Evolutionary conservation across 2,888 invertebrate species (phyloP).

Genomic region (Drosophila anomalata): DNA sequence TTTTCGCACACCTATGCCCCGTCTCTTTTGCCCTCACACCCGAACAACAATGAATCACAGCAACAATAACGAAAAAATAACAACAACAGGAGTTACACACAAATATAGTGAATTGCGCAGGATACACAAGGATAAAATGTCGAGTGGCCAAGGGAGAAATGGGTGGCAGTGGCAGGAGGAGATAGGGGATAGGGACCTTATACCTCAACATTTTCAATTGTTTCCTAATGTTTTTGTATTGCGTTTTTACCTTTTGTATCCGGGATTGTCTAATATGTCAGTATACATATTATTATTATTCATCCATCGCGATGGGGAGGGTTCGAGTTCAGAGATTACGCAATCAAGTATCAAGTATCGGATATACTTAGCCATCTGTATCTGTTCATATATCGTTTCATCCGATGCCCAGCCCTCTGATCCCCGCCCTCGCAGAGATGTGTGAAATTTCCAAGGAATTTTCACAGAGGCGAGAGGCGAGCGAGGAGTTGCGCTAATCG

Average conservation of each 20-base stretch:
- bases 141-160: constrained; percentile 24
- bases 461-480: constrained; percentile 49
- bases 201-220: constrained; percentile 76
- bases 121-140: constrained; percentile 54
- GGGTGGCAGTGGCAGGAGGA: neutral
- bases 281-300: constrained; percentile 31
- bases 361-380: constrained; percentile 49
- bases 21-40: constrained; percentile 20
- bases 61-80: constrained; percentile 50
- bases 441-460: constrained; percentile 77
- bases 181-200: constrained; percentile 54
- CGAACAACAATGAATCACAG: constrained; percentile 60
- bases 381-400: constrained; percentile 48
- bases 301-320: constrained; percentile 12
- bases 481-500: constrained; percentile 47
- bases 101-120: constrained; percentile 59
- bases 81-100: constrained; percentile 49
- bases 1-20: neutral
- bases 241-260: constrained; percentile 65
- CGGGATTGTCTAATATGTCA: constrained; percentile 64
- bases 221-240: constrained; percentile 74
- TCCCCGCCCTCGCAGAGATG: constrained; percentile 59
- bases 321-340: constrained; percentile 69
- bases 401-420: constrained; percentile 26
- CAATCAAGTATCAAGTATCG: constrained; percentile 55